Evolutionary conservation across 1,140 invertebrate species (phyloP).

Genomic region (Cydia amplana): DNA sequence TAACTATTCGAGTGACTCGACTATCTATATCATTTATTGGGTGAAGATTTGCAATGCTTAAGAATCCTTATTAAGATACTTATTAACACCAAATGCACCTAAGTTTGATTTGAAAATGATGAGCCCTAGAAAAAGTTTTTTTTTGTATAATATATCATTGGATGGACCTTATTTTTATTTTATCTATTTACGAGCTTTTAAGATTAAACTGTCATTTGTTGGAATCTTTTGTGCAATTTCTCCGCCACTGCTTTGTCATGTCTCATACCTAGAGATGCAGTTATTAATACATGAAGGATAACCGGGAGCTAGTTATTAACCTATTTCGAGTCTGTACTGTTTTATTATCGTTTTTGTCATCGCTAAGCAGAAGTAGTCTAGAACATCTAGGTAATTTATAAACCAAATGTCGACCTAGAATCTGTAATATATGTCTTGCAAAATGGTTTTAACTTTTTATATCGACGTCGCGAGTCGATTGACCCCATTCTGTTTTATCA

Average conservation of each 20-base stretch:
- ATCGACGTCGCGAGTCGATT: conserved; percentile 5
- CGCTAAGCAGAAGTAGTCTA: conserved; percentile 16
- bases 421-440: conserved; percentile 20
- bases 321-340: conserved; percentile 13
- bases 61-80: too few species aligned
- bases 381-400: conserved; percentile 26
- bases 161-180: too few species aligned
- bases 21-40: not conserved
- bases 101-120: too few species aligned
- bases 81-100: too few species aligned
- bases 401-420: conserved; percentile 24
- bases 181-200: too few species aligned
- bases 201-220: too few species aligned
- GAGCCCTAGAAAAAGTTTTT: too few species aligned
- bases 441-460: conserved; percentile 9
- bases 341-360: conserved; percentile 32
- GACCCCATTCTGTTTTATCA: conserved; percentile 20
- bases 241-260: too few species aligned
- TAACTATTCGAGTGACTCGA: not conserved
- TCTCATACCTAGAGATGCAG: conserved; percentile 1
- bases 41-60: too few species aligned
- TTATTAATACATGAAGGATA: conserved; percentile 21
- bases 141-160: too few species aligned
- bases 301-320: not conserved
- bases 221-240: too few species aligned